Conservation (phyloP, 1,140 invertebrate species). For the Homalodisca vitripennis region DNA sequence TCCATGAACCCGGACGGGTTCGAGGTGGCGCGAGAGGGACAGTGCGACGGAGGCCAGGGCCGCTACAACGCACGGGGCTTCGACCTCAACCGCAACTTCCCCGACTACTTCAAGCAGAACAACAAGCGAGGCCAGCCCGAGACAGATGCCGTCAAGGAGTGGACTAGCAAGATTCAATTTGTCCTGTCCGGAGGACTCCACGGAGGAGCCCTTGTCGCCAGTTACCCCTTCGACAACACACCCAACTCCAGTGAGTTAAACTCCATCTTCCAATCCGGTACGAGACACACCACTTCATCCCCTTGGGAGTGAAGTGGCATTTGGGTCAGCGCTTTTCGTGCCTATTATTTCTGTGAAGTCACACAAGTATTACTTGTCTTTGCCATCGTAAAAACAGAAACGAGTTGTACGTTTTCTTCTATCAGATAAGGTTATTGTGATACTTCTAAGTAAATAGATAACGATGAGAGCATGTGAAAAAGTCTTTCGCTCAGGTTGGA, state of each 20-base stretch:
- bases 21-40: constrained; percentile 85
- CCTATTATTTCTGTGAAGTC: no score
- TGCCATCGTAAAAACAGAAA: no score
- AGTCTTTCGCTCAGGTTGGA: no score
- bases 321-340: no score
- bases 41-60: constrained; percentile 81
- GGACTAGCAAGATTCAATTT: constrained; percentile 91
- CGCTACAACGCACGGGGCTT: constrained; percentile 84
- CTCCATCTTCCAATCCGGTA: constrained; percentile 18
- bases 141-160: constrained; percentile 92
- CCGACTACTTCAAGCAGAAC: constrained; percentile 88
- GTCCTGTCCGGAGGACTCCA: constrained; percentile 91
- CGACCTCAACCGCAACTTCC: constrained; percentile 91
- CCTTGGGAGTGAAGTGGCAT: not conserved
- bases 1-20: constrained; percentile 93
- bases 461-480: no score
- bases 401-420: no score
- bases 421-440: no score
- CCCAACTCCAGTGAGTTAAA: constrained; percentile 80
- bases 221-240: constrained; percentile 91
- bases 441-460: no score
- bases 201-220: constrained; percentile 88
- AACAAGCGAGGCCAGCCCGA: constrained; percentile 86
- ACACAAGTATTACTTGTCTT: no score
- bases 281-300: not conserved